Base-by-base conservation (phyloP, 2,888 invertebrate species). In the Noctua comes region DNA sequence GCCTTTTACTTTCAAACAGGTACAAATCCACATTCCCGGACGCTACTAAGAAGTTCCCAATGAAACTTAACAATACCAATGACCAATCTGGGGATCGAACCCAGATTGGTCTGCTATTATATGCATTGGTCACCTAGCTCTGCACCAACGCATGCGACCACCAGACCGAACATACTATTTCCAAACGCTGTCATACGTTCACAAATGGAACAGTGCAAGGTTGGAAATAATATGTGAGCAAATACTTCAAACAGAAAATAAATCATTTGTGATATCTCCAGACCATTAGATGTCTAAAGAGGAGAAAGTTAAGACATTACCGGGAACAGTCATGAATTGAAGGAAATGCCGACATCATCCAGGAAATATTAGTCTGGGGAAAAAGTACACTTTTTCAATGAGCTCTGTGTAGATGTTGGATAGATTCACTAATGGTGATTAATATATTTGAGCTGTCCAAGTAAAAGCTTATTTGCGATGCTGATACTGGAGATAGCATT, bases 281-380 rank as follows among this genome's bases (percentile, higher is more conserved):
- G 43, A 36, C 59, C 40, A 76, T 77, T 66, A 62, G 51, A n/a
- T 71, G 10, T 40, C 51, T 46, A 36, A 51, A 71, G 27, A 64
- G 2, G 36, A 75, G 36, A 70, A 81, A 81, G 70, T 81, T 68
- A 40, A 71, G 8, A 10, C 46, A 82, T 68, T 71, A 73, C 66
- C 31, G 36, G 27, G 36, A 81, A 66, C 68, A 40, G 24, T 62
- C 82, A 48, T 76, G 73, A 76, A 36, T 62, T 24, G 8, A n/a
- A 46, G 40, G 59, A 54, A 78, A 54, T 40, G 27, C 24, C 51
- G n/a, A 69, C n/a, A 31, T 59, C 51, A 40, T 16, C 43, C 36
- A 84, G 84, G 84, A 79, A 65, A 72, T 79, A 79, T 66, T 82
- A 70, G 65, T 66, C 59, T 24, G 54, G 3, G 5, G 36, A 10